These are phyloP conservation scores for Ryuthela nishihirai DNA, from an alignment of 2,888 invertebrate species.

Conservation along the genomic window DNA sequence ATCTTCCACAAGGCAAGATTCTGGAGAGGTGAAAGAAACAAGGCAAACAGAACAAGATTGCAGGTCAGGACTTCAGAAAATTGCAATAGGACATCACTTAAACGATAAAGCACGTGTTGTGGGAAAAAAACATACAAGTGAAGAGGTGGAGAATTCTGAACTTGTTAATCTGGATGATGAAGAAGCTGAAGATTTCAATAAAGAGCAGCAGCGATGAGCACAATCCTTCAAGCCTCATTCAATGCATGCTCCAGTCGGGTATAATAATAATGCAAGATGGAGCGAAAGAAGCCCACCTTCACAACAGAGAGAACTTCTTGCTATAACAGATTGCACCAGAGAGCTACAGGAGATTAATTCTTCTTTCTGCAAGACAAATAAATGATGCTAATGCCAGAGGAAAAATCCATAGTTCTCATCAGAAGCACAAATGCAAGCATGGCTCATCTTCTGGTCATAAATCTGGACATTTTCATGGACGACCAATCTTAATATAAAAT, in stretches of 20 bases:
- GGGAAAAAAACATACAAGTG: conserved; percentile 80
- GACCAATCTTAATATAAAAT: no score
- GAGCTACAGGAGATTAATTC: not conserved
- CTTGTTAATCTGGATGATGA: conserved; percentile 87
- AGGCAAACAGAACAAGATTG: conserved; percentile 80
- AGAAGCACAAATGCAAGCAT: conserved; percentile 28
- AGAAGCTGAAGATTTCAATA: conserved; percentile 28
- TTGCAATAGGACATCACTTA: conserved; percentile 93
- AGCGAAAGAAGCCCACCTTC: not conserved
- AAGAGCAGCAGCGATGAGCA: conserved; percentile 31
- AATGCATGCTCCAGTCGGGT: conserved; percentile 6
- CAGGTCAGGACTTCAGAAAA: conserved; percentile 80
- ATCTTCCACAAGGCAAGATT: conserved; percentile 68
- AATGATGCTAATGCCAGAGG: no score
- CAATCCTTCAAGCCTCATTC: conserved; percentile 9
- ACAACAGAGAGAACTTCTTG: not conserved
- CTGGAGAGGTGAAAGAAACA: conserved; percentile 64
- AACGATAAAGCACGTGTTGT: conserved; percentile 86
- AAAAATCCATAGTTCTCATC: no score
- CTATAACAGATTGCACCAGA: not conserved
- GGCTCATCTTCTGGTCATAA: conserved; percentile 3
- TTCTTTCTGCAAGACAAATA: no score
- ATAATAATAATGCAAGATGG: conserved; percentile 1
- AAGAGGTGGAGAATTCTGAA: conserved; percentile 84
- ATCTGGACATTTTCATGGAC: conserved; percentile 5